These are phyloP conservation scores for Parnassius apollo DNA, from an alignment of 2,888 invertebrate genomes.

Conservation along the genomic window DNA sequence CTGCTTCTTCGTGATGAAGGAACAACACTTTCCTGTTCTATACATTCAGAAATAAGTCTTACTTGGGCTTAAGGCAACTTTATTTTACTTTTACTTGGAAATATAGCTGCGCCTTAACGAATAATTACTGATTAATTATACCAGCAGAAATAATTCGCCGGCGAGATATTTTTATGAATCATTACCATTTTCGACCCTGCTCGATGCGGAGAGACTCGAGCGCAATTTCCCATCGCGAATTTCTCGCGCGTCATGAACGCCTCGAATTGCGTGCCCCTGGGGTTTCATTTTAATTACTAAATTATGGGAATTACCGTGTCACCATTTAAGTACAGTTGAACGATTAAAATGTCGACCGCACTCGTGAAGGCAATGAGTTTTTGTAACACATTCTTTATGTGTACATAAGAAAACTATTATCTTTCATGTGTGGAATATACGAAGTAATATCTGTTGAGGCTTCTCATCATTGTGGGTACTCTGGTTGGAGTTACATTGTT, in stretches of 20 bases:
- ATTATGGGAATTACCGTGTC: constrained; percentile 25
- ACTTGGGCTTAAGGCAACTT: too few relatives aligned
- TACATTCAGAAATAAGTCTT: too few relatives aligned
- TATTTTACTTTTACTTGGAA: too few relatives aligned
- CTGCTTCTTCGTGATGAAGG: too few relatives aligned
- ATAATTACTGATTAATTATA: constrained; percentile 18
- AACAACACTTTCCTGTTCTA: too few relatives aligned
- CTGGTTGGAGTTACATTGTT: too few relatives aligned
- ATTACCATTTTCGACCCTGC: constrained; percentile 12
- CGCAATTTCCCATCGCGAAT: constrained; percentile 12
- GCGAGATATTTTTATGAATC: constrained; percentile 23
- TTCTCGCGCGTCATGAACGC: constrained; percentile 7
- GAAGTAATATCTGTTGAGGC: too few relatives aligned
- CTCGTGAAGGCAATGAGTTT: constrained; percentile 3
- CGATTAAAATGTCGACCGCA: constrained; percentile 16
- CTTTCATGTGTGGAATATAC: too few relatives aligned
- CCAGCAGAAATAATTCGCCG: constrained; percentile 10
- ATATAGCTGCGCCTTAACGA: constrained; percentile 9
- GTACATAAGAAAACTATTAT: too few relatives aligned
- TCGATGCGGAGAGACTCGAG: constrained; percentile 7
- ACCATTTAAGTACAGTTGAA: constrained; percentile 20
- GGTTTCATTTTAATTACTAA: constrained; percentile 26
- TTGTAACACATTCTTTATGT: not conserved
- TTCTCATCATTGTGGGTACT: too few relatives aligned
- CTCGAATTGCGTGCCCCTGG: constrained; percentile 1